Base-by-base conservation (phyloP, 2,888 invertebrate species). In the Chromoteleia sp. region DNA sequence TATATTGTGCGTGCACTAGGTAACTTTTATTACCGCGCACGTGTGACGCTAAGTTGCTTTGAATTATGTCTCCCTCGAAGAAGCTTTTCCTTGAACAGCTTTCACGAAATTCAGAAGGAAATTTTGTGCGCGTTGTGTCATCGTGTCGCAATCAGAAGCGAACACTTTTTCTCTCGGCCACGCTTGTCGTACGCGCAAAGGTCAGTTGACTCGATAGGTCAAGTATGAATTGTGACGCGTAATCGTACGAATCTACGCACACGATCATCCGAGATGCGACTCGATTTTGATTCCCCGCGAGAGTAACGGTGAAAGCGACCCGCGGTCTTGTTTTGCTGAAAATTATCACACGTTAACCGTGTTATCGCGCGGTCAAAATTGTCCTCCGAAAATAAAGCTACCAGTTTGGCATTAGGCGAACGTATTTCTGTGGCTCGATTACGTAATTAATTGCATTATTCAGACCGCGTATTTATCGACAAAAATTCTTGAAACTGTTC, bases 171-270 rank as follows among this genome's bases (percentile, higher is more conserved):
- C 56, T 45, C 29, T 33, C 36, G 33, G 29, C 14, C 59, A 39
- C 61, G 15, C 50, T 65, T 50, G 48, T 65, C 45, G 45, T 48
- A 48, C 36, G 56, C 65, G 56, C 65, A 74, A 74, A 75, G 67
- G 75, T 75, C 67, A 58, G 48, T 59, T 29, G 75, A 14, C 67
- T 56, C 41, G 67, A 63, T 75, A 67, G 74, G 74, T 75, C 74
- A 75, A 75, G 74, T 75, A 56, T 75, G 74, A 75, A 45, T 29
- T 65, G 73, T 43, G 33, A 52, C 61, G 73, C 59, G 52, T 50
- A 50, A 50, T n/a, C n/a, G n/a, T n/a, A n/a, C n/a, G n/a, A n/a
- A n/a, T 54, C 33, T 41, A 68, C 56, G 56, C 68, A 36, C 14
- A 14, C 41, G 25, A 10, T 54, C 14, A 17, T 39, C 48, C 0